phyloP scores from a whole-genome alignment of 2,113 vertebrate genomes.

The Lagopus leucura region DNA sequence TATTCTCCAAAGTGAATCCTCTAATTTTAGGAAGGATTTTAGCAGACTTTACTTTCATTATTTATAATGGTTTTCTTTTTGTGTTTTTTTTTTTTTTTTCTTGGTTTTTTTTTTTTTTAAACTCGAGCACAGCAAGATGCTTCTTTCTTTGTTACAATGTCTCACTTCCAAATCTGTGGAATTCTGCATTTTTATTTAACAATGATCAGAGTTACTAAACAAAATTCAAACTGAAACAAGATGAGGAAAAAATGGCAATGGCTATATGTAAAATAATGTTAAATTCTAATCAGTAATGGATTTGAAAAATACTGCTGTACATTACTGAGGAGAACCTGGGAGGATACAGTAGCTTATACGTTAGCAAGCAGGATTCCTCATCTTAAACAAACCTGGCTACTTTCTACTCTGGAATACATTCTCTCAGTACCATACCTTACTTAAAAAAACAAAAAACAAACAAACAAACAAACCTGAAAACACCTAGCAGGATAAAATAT shows the following conservation, averaged over 20 bases:
- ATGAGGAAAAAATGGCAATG: neutral
- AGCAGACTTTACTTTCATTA: neutral
- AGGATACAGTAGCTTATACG: fast-evolving
- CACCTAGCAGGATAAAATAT: neutral
- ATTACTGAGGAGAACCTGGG: neutral
- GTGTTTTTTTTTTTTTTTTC: neutral
- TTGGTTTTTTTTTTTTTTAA: neutral
- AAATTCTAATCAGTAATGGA: neutral
- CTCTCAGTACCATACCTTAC: neutral
- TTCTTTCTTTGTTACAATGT: neutral
- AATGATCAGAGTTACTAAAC: neutral
- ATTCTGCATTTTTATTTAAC: neutral
- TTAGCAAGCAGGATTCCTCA: neutral
- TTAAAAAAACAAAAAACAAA: neutral
- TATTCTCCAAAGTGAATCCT: neutral
- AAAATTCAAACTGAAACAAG: neutral
- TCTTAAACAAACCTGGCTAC: neutral
- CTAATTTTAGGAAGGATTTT: neutral
- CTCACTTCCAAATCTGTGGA: neutral
- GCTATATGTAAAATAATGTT: neutral
- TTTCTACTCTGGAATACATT: neutral
- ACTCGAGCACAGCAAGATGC: neutral
- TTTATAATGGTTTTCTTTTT: neutral
- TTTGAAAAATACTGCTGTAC: neutral
- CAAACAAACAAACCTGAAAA: too few relatives aligned